Base-by-base conservation (phyloP, 2,113 vertebrate genomes). In the Hucho hucho region DNA sequence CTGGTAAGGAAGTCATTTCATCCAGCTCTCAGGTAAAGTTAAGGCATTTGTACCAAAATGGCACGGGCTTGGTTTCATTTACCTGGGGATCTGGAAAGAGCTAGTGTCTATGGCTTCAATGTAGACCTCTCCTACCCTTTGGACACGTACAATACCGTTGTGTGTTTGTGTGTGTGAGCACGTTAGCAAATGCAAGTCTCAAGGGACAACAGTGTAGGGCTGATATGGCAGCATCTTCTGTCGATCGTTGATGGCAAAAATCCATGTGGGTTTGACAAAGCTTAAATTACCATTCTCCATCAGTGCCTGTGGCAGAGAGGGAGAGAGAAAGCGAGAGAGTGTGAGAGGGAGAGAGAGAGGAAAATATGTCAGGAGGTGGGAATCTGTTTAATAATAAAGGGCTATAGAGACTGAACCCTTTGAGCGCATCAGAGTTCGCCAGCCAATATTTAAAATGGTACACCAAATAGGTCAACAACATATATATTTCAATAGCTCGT, bases 201-300 rank as follows among this genome's bases (percentile, higher is more conserved):
- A 90, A 32, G 93, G 92, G 6, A 96, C 95, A 4, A 97, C 96
- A 0, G 94, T 90, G 25, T 95, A 96, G 0, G 95, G 95, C 80
- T 97, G 96, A 70, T 97, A 93, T 13, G 95, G 96, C 64, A 97
- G 88, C 75, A 95, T 74, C 80, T 91, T 96, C 80, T 95, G 95
- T 6, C 93, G 91, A 61, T 95, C 92, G 2, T 93, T 96, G 87
- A 96, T 96, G 4, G 92, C 92, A 76, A 95, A 95, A 83, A 97
- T 96, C 96, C 96, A 97, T 0, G 93, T 84, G 0, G 96, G 95
- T 25, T 95, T 95, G 59, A 97, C 96, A 6, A 97, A 96, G 64
- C 93, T 94, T 82, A 97, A 87, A 75, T 89, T 94, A 56, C 90
- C 83, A 65, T 97, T 97, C 68, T 96, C 95, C 89, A 94, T 93